Conservation (phyloP, 2,797 vertebrate genomes). For the Macrochelys suwanniensis region DNA sequence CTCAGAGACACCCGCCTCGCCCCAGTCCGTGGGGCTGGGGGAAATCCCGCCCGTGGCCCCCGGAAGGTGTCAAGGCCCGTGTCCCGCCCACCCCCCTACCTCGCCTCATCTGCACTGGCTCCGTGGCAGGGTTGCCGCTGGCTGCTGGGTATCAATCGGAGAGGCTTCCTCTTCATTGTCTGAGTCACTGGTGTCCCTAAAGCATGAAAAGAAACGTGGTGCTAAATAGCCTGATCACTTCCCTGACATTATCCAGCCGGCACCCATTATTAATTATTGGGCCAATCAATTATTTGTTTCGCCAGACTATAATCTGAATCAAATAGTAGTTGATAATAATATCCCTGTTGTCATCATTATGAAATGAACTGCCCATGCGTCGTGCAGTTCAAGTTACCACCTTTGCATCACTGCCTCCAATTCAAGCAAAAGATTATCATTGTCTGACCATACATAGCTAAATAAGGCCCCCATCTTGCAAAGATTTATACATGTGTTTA, state of each 20-base stretch:
- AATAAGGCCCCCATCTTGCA: not conserved
- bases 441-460: not conserved
- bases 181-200: not conserved
- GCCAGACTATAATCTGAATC: too few relatives aligned
- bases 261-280: too few relatives aligned
- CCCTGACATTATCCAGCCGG: not conserved
- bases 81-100: too few relatives aligned
- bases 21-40: too few relatives aligned
- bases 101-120: accelerated
- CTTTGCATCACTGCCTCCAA: not conserved
- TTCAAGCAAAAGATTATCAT: not conserved
- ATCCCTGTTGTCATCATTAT: too few relatives aligned
- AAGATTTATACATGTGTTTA: not conserved
- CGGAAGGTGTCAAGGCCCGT: too few relatives aligned
- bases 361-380: not conserved
- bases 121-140: too few relatives aligned
- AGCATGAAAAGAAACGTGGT: not conserved
- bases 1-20: too few relatives aligned
- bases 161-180: too few relatives aligned
- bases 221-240: not conserved
- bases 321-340: not conserved
- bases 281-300: not conserved
- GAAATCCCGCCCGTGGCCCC: too few relatives aligned
- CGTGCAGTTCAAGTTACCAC: not conserved
- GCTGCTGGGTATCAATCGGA: too few relatives aligned